phyloP scores from a whole-genome alignment of 2,113 vertebrate species.

The Protobothrops flavoviridis region DNA sequence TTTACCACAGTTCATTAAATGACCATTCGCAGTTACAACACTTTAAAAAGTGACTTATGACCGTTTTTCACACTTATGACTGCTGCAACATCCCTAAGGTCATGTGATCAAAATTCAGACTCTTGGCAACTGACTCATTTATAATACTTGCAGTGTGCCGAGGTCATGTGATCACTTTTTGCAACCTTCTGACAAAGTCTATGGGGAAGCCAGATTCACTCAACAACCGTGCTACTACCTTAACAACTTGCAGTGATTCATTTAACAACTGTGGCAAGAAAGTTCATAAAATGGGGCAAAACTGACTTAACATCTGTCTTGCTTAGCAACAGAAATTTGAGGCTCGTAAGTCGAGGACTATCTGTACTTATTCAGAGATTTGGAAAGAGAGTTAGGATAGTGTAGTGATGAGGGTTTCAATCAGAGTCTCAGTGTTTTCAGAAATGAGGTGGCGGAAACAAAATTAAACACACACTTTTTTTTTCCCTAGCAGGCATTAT shows the following conservation, averaged over 20 bases:
- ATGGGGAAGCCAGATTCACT: neutral
- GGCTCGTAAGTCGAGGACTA: neutral
- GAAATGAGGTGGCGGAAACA: neutral
- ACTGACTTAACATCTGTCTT: neutral
- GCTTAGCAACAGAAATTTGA: neutral
- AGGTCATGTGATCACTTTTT: neutral
- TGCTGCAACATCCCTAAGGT: neutral
- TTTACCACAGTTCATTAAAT: neutral
- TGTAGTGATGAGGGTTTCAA: neutral
- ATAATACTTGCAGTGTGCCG: neutral
- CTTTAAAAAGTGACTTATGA: neutral
- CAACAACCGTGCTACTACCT: neutral
- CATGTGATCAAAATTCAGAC: neutral
- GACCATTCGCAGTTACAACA: neutral
- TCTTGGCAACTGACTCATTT: neutral
- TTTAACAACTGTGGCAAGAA: neutral
- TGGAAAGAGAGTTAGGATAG: neutral
- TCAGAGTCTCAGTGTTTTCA: neutral
- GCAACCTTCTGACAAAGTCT: neutral
- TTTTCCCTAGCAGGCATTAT: neutral
- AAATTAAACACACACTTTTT: neutral
- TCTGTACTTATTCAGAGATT: neutral
- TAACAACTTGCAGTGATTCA: neutral
- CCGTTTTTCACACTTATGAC: neutral
- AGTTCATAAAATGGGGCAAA: neutral